A percentile compares a stretch with the other conserved stretches of the same genome.
Conservation (phyloP, 1,140 invertebrate species). For the Hesperophylax magnus region DNA sequence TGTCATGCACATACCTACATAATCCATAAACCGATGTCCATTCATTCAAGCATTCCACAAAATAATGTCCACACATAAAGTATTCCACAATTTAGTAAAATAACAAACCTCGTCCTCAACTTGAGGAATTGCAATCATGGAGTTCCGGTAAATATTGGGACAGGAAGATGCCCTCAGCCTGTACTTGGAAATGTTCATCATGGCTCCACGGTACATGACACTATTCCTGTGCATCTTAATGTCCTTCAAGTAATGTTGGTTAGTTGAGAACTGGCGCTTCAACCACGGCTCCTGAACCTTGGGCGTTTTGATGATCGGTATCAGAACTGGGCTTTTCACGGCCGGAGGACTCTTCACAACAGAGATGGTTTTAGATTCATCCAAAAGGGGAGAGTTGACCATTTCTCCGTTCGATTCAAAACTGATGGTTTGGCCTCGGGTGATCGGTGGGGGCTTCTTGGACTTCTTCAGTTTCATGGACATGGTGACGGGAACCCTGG, state of each 20-base stretch:
- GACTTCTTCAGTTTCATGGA: slow-evolving; percentile 74
- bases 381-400: slow-evolving; percentile 35
- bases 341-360: slow-evolving; percentile 28
- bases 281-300: slow-evolving; percentile 68
- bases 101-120: slow-evolving; percentile 78
- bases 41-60: too few relatives aligned
- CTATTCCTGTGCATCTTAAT: slow-evolving; percentile 84
- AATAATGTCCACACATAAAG: too few relatives aligned
- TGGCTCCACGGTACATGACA: slow-evolving; percentile 86
- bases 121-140: slow-evolving; percentile 87
- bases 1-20: too few relatives aligned
- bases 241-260: slow-evolving; percentile 82
- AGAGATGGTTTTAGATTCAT: neutral
- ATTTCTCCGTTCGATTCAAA: slow-evolving; percentile 35
- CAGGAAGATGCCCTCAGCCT: slow-evolving; percentile 88
- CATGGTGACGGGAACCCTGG: slow-evolving; percentile 73
- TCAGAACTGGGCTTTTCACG: slow-evolving; percentile 39
- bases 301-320: slow-evolving; percentile 47
- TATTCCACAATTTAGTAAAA: neutral
- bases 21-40: too few relatives aligned
- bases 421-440: slow-evolving; percentile 48
- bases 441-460: slow-evolving; percentile 60
- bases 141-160: slow-evolving; percentile 91
- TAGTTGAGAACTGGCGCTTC: slow-evolving; percentile 73
- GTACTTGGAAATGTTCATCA: slow-evolving; percentile 85